Evolutionary conservation across 1,140 invertebrate genomes (phyloP).

Genomic region (Megalopta genalis): DNA sequence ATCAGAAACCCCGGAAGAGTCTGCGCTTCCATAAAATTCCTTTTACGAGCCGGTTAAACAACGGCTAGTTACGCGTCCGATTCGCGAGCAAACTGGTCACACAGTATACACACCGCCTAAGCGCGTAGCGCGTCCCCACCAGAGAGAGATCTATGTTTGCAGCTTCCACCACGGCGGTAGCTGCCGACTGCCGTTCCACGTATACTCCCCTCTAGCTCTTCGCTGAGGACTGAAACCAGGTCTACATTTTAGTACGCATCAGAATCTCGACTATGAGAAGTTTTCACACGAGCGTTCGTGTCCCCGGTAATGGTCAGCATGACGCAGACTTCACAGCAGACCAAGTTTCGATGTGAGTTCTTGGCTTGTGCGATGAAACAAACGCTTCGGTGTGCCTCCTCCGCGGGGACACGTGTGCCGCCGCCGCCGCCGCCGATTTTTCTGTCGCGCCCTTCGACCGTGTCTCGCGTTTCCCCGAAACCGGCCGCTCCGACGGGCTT

Average conservation of each 20-base stretch:
- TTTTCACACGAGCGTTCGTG: slow-evolving; percentile 34
- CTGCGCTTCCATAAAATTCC: too few relatives aligned
- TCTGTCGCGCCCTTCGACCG: too few relatives aligned
- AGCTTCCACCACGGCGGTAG: slow-evolving; percentile 39
- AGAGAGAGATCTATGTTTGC: slow-evolving; percentile 39
- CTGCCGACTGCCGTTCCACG: background rate
- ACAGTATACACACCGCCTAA: slow-evolving; percentile 7
- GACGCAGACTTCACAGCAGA: slow-evolving; percentile 64
- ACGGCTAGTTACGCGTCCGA: slow-evolving; percentile 3
- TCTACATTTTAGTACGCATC: slow-evolving; percentile 72
- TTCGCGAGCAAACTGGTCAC: background rate
- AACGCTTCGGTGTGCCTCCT: too few relatives aligned
- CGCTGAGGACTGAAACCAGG: slow-evolving; percentile 62
- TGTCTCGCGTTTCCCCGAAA: too few relatives aligned
- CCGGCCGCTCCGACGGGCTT: too few relatives aligned
- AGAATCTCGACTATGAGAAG: slow-evolving; percentile 62
- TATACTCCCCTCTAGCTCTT: slow-evolving; percentile 6
- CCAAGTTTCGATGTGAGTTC: slow-evolving; percentile 71
- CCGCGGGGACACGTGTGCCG: background rate
- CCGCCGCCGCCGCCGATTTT: background rate
- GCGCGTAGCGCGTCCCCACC: slow-evolving; percentile 16
- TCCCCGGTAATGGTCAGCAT: slow-evolving; percentile 30
- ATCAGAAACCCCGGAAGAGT: too few relatives aligned
- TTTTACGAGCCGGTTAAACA: slow-evolving; percentile 11
- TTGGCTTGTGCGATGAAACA: background rate